Conservation (phyloP, 1,140 invertebrate species). For the Drosophila novamexicana region DNA sequence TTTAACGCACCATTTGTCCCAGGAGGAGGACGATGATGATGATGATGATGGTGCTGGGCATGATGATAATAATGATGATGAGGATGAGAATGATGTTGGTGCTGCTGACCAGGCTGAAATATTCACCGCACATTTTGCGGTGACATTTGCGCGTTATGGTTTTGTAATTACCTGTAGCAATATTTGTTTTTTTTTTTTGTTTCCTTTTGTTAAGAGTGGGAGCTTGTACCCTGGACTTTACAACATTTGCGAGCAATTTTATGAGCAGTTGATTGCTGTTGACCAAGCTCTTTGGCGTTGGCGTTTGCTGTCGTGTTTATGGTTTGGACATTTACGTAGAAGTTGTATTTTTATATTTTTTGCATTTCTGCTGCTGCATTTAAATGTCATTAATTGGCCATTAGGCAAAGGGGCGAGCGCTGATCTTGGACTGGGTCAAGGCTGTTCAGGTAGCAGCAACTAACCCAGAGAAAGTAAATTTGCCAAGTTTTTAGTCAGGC, state of each 20-base stretch:
- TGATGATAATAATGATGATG: background rate
- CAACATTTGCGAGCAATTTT: slow-evolving; percentile 43
- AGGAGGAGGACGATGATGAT: slow-evolving; percentile 2
- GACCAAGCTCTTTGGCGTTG: slow-evolving; percentile 5
- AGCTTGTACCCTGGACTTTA: slow-evolving; percentile 10
- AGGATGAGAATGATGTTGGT: slow-evolving; percentile 1
- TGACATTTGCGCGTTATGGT: slow-evolving; percentile 63
- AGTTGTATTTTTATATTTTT: background rate
- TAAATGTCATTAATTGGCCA: slow-evolving; percentile 52
- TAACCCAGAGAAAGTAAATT: background rate
- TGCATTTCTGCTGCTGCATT: slow-evolving; percentile 11
- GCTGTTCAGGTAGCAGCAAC: background rate
- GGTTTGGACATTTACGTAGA: slow-evolving; percentile 28
- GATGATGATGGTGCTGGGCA: background rate
- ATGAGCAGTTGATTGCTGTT: slow-evolving; percentile 51
- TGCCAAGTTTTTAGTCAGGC: background rate
- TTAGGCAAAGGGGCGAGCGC: slow-evolving; percentile 11
- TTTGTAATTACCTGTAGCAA: slow-evolving; percentile 61
- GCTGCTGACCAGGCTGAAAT: slow-evolving; percentile 17
- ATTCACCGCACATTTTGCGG: slow-evolving; percentile 58
- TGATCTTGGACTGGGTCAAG: slow-evolving; percentile 23
- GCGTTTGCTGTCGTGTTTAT: slow-evolving; percentile 31
- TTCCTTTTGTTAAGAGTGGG: no score
- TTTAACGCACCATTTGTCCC: slow-evolving; percentile 38
- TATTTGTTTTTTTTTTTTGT: slow-evolving; percentile 2